These are phyloP conservation scores for Lamellibrachia luymesi DNA, from an alignment of 1,140 invertebrate genomes.

Conservation along the genomic window DNA sequence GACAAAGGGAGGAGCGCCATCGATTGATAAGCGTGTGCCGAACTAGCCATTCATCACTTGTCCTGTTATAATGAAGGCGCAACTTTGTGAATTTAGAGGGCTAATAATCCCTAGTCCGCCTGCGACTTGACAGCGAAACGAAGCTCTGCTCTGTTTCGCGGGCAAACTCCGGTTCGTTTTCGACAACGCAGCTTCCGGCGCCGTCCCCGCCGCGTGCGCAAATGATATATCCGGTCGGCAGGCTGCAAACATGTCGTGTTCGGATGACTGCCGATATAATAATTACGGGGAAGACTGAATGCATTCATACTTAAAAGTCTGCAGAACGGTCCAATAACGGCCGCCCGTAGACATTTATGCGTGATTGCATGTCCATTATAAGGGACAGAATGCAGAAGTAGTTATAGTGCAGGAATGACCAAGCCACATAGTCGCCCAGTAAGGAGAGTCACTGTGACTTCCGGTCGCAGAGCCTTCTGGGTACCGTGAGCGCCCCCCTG, in stretches of 20 bases:
- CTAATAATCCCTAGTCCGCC: not conserved
- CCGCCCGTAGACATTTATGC: not conserved
- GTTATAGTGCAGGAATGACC: too few relatives aligned
- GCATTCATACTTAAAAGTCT: not conserved
- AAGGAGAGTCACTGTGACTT: too few relatives aligned
- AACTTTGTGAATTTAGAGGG: not conserved
- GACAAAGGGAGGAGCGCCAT: not conserved
- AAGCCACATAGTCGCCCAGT: too few relatives aligned
- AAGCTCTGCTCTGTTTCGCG: not conserved
- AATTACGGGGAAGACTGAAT: not conserved
- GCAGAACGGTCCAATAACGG: not conserved
- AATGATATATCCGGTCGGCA: not conserved
- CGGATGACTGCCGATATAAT: not conserved
- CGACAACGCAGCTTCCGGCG: not conserved
- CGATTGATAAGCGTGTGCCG: not conserved
- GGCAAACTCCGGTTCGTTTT: not conserved
- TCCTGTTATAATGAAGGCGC: not conserved
- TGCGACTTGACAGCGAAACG: not conserved
- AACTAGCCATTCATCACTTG: not conserved
- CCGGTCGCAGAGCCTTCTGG: too few relatives aligned
- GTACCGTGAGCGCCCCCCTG: too few relatives aligned
- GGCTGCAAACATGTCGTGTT: not conserved
- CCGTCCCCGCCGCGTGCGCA: not conserved
- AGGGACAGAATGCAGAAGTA: not conserved
- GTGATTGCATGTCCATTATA: not conserved